A percentile compares a stretch with the other conserved stretches of the same genome.
These are phyloP conservation scores for Saccopteryx bilineata DNA, from an alignment of 2,113 vertebrate genomes.

Conservation along the genomic window DNA sequence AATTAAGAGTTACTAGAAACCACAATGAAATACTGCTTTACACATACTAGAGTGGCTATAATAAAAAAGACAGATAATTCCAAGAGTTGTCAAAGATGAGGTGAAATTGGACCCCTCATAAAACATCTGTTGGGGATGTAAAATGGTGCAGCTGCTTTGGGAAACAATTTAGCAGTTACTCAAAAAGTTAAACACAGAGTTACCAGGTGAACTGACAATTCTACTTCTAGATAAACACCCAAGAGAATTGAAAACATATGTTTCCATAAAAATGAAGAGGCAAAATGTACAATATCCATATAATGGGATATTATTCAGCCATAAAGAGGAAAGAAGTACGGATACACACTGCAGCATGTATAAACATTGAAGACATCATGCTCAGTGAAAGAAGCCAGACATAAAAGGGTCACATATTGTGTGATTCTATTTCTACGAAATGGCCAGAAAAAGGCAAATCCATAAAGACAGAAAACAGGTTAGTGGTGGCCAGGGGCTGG, in stretches of 20 bases:
- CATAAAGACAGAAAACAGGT: slow-evolving; percentile 9
- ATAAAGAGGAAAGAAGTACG: slow-evolving; percentile 6
- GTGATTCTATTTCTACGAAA: background rate
- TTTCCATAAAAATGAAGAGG: background rate
- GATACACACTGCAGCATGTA: background rate
- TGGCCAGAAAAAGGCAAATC: background rate
- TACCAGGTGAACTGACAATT: slow-evolving; percentile 11
- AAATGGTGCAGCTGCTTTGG: background rate
- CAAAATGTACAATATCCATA: slow-evolving; percentile 7
- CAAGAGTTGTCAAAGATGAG: background rate
- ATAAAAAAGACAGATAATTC: slow-evolving; percentile 18
- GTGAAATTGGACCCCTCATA: background rate
- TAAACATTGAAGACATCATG: slow-evolving; percentile 16
- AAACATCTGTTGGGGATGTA: background rate
- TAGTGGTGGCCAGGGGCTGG: background rate
- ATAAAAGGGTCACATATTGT: background rate
- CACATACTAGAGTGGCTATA: background rate
- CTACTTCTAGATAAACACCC: background rate
- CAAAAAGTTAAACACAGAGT: slow-evolving; percentile 46
- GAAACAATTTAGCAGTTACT: slow-evolving; percentile 38
- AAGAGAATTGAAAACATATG: slow-evolving; percentile 5
- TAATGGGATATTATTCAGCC: slow-evolving; percentile 7
- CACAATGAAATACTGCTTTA: background rate
- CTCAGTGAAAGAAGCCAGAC: background rate
- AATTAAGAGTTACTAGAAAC: slow-evolving; percentile 27